Conservation (phyloP, 2,797 vertebrate genomes). For the Podarcis lilfordi region DNA sequence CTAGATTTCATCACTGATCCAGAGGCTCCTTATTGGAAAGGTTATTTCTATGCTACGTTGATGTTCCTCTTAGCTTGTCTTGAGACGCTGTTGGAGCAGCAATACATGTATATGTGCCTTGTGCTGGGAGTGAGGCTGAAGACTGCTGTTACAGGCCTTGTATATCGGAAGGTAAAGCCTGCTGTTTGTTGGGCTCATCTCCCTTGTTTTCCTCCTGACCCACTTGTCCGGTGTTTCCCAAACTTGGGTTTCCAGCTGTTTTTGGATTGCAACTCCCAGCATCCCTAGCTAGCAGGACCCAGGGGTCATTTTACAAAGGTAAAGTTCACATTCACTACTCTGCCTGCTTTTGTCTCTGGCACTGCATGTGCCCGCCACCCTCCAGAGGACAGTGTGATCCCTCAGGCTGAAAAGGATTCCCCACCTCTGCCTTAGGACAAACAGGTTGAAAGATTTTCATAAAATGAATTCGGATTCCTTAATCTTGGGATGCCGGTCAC, state of each 20-base stretch:
- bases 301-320: no score
- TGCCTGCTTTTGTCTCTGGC: no score
- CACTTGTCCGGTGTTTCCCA: no score
- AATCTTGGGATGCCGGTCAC: neutral
- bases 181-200: neutral
- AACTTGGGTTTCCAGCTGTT: no score
- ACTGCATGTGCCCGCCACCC: no score
- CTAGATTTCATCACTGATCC: constrained; percentile 86
- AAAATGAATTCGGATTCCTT: neutral
- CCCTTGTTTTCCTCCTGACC: neutral
- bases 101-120: constrained; percentile 90
- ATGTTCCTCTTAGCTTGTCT: constrained; percentile 91
- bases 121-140: constrained; percentile 91
- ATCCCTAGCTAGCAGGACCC: no score
- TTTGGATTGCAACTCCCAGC: no score
- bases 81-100: constrained; percentile 92
- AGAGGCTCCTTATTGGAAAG: constrained; percentile 87
- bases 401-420: no score
- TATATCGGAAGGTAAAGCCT: constrained; percentile 91
- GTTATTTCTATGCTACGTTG: constrained; percentile 86
- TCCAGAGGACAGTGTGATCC: no score
- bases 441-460: no score
- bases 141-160: constrained; percentile 90
- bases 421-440: neutral
- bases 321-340: no score